Evolutionary conservation across 2,888 invertebrate species (phyloP).

Genomic region (Germaria angustata): DNA sequence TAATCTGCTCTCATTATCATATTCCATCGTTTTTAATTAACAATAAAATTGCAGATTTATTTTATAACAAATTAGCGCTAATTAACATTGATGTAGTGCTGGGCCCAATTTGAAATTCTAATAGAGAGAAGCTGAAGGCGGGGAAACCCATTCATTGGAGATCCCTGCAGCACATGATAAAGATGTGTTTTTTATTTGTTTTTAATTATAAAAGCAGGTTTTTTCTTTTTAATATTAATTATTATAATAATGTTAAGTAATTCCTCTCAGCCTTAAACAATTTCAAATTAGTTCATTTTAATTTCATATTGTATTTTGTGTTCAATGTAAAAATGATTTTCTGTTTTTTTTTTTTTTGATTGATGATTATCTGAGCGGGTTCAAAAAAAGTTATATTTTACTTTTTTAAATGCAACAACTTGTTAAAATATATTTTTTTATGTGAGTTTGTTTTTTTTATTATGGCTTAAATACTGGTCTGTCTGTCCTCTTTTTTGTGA

Average conservation of each 20-base stretch:
- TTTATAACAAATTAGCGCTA: neutral
- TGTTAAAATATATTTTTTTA: too few relatives aligned
- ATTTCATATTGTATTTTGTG: neutral
- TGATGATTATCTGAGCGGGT: too few relatives aligned
- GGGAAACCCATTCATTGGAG: neutral
- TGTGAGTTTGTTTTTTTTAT: too few relatives aligned
- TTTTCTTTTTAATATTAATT: slow-evolving; percentile 16
- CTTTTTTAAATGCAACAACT: too few relatives aligned
- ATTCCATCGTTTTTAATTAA: too few relatives aligned
- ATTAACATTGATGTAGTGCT: slow-evolving; percentile 15
- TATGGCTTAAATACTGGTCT: too few relatives aligned
- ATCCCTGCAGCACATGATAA: neutral
- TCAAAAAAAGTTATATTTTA: too few relatives aligned
- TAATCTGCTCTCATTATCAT: too few relatives aligned
- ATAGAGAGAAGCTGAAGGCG: neutral
- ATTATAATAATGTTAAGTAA: neutral
- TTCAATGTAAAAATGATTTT: neutral
- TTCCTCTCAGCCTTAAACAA: neutral
- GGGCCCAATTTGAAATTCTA: too few relatives aligned
- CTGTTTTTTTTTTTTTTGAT: neutral
- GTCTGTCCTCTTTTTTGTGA: too few relatives aligned
- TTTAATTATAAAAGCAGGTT: neutral
- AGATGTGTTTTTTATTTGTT: neutral
- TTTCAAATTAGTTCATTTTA: too few relatives aligned
- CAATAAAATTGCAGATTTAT: too few relatives aligned